phyloP scores from a whole-genome alignment of 1,140 invertebrate species.

The Pristionchus pacificus region DNA sequence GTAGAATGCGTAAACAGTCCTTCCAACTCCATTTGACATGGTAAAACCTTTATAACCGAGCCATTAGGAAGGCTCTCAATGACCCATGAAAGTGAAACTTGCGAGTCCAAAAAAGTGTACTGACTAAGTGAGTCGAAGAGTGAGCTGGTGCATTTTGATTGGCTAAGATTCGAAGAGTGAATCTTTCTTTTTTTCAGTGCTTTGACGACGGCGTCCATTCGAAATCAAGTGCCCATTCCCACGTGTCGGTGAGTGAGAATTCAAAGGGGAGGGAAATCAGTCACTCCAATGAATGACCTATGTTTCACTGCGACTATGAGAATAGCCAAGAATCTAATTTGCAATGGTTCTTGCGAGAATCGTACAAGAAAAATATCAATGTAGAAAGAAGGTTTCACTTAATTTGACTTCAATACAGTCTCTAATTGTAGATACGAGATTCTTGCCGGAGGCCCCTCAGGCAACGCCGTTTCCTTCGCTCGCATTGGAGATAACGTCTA shows the following conservation, averaged over 20 bases:
- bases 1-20: too few relatives aligned
- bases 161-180: too few relatives aligned
- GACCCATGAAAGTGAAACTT: background rate
- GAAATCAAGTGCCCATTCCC: constrained; percentile 39
- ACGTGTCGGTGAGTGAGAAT: constrained; percentile 36
- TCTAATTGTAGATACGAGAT: constrained; percentile 47
- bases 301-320: too few relatives aligned
- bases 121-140: background rate
- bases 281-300: constrained; percentile 10
- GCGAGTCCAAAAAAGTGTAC: background rate
- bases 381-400: too few relatives aligned
- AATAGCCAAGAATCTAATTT: too few relatives aligned
- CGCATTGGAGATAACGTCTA: constrained; percentile 53
- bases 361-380: too few relatives aligned
- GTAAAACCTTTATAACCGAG: too few relatives aligned
- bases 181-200: constrained; percentile 36
- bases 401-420: too few relatives aligned
- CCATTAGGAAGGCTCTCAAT: too few relatives aligned
- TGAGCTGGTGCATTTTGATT: too few relatives aligned
- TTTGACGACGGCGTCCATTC: constrained; percentile 43
- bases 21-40: too few relatives aligned
- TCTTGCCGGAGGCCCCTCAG: constrained; percentile 38
- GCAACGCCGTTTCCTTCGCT: constrained; percentile 49
- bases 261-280: background rate
- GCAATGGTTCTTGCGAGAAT: too few relatives aligned